These are phyloP conservation scores for Pantelozetes paolii DNA, from an alignment of 2,888 invertebrate species.

Conservation along the genomic window DNA sequence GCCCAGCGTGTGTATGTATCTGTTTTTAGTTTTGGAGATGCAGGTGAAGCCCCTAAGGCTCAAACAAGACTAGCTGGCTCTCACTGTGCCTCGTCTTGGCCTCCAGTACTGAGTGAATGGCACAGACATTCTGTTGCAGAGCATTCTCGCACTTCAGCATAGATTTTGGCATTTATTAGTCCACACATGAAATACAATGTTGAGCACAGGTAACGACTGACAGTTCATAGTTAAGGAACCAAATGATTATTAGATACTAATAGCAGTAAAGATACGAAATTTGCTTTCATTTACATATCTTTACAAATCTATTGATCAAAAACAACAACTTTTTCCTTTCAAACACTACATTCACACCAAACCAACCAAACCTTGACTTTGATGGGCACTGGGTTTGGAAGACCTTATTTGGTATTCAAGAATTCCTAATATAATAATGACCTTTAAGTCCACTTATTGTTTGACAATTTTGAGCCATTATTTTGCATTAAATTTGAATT, in stretches of 20 bases:
- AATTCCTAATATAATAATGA: no score
- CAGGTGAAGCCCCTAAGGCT: slow-evolving; percentile 35
- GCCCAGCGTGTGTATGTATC: slow-evolving; percentile 22
- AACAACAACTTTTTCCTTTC: background rate
- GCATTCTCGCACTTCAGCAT: background rate
- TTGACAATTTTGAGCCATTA: no score
- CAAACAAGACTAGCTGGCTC: background rate
- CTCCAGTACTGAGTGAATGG: background rate
- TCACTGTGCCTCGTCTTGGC: slow-evolving; percentile 12
- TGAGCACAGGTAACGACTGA: background rate
- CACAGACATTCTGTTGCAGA: background rate
- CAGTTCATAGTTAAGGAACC: slow-evolving; percentile 24
- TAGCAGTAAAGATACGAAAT: background rate
- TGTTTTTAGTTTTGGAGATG: slow-evolving; percentile 30
- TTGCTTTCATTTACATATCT: background rate
- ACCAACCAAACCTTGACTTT: no score
- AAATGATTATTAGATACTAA: slow-evolving; percentile 29
- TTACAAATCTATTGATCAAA: background rate
- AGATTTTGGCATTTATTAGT: background rate
- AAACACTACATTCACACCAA: background rate
- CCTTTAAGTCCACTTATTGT: no score
- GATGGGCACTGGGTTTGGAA: no score
- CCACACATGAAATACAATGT: background rate
- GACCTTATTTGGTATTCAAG: background rate
- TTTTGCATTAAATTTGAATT: no score